These are phyloP conservation scores for Drosophila fuyamai DNA, from an alignment of 1,140 invertebrate species.

Conservation along the genomic window DNA sequence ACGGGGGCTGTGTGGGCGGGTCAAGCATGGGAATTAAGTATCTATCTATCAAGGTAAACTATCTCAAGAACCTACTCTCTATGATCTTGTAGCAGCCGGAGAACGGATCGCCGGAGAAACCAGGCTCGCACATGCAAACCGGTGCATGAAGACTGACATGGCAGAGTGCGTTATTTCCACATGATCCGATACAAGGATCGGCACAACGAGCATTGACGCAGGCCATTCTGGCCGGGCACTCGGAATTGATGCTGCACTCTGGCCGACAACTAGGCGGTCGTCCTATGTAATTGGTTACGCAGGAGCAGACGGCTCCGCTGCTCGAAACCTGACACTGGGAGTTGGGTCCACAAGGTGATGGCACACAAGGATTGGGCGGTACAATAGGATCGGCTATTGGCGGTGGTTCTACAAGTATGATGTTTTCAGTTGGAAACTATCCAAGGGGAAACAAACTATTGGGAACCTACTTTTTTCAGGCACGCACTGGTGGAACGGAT, in stretches of 20 bases:
- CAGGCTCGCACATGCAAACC: conserved; percentile 88
- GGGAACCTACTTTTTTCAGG: conserved; percentile 77
- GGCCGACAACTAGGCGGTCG: conserved; percentile 90
- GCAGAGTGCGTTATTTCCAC: conserved; percentile 89
- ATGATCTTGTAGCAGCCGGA: conserved; percentile 87
- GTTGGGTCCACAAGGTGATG: conserved; percentile 89
- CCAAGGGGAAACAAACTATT: neutral
- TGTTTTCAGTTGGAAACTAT: conserved; percentile 23
- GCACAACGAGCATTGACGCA: conserved; percentile 89
- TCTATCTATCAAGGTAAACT: neutral
- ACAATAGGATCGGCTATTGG: conserved; percentile 74
- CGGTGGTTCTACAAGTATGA: conserved; percentile 55
- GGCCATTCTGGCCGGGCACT: conserved; percentile 88
- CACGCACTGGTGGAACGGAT: conserved; percentile 89
- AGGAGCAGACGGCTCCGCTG: conserved; percentile 88
- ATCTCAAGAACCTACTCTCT: conserved; percentile 85
- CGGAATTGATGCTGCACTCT: conserved; percentile 89
- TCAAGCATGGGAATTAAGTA: conserved; percentile 32
- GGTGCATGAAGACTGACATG: conserved; percentile 89
- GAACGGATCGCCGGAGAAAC: conserved; percentile 91
- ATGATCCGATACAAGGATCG: conserved; percentile 91
- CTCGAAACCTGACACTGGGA: conserved; percentile 88
- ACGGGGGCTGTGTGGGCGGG: conserved; percentile 81
- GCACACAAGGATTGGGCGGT: conserved; percentile 86
- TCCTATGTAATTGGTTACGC: conserved; percentile 88